Evolutionary conservation across 2,888 invertebrate genomes (phyloP), one percentile per base, ranked within the genome.

Genomic region (Drosophila kanekoi): DNA sequence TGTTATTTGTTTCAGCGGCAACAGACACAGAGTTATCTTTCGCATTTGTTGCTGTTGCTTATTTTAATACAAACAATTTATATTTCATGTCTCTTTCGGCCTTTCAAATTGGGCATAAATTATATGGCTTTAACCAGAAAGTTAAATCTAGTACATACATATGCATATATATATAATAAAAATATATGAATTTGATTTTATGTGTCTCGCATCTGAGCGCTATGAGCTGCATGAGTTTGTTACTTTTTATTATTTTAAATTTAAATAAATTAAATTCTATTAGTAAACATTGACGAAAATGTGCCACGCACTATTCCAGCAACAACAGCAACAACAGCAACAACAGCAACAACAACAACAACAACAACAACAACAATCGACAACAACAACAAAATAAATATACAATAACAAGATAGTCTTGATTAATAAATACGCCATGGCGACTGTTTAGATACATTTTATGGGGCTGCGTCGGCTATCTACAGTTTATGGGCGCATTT

Each of bases 181-280:
- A 72, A 72, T 62, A 47, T 16, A 45, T 13, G 38, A 54, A 59
- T 60, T 68, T 69, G 79, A 65, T 72, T 80, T 81, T 61, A 45
- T 57, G 52, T 14, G 48, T 51, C 48, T 44, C 38, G 32, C 54
- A 62, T 47, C 77, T 79, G 65, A 70, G 73, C 58, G 47, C 13
- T 43, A n/a, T n/a, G n/a, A 37, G 53, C 52, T 60, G 68, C 48
- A 49, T 71, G 60, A 61, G 41, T 57, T n/a, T 58, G 48, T 70
- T 40, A 41, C 23, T 49, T 77, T 76, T 76, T 78, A 80, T 80
- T 73, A 73, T 83, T 79, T 74, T 77, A 68, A 81, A 86, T 89
- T 86, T 89, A 89, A 86, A 86, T 86, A 84, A 87, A 89, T 89
- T 89, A 87, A 84, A 89, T 84, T 87, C 87, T 81, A 87, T 87